Base-by-base conservation (phyloP, 2,113 vertebrate genomes). In the Lagenorhynchus albirostris region DNA sequence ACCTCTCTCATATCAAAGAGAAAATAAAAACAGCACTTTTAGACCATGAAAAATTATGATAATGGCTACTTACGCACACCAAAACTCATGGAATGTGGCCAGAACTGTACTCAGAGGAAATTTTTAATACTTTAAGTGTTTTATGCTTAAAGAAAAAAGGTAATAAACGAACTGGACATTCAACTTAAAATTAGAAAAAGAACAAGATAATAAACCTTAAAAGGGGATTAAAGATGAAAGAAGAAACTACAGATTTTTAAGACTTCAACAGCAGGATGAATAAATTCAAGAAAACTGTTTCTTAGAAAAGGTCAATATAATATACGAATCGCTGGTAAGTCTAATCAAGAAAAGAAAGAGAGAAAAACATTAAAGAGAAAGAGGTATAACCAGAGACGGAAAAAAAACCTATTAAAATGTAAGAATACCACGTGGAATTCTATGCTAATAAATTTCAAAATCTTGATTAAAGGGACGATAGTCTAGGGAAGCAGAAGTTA, bases 11-110 rank as follows among this genome's bases (percentile, higher is more conserved):
- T 60, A 87, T 89, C 25, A 96, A 95, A 62, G 53, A 90, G 23
- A 70, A 96, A 88, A 97, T 97, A 96, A 87, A 96, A 95, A 80
- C 25, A 92, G 36, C 91, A 96, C 94, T 95, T 97, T 96, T 94
- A 89, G 25, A 90, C 20, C 26, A 88, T 65, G 58, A 96, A 97
- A 97, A 89, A 94, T 93, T 85, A 91, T 13, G 41, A 73, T 81
- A 89, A 94, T 93, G 67, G 94, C 91, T 95, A 95, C 3, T 63
- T 88, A 70, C 9, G 29, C 60, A 90, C 38, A 84, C 38, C 53
- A 76, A 95, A 89, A 86, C 31, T 76, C 95, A 95, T 25, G 86
- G 81, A 91, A 91, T 53, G 36, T 86, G n/a, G 47, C 85, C 85
- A 97, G 76, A 89, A 91, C 25, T 53, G 23, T 31, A 79, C 77